Evolutionary conservation across 35 echinoderm and acorn worm species (phyloP).

Genomic region (Chiridota heheva): DNA sequence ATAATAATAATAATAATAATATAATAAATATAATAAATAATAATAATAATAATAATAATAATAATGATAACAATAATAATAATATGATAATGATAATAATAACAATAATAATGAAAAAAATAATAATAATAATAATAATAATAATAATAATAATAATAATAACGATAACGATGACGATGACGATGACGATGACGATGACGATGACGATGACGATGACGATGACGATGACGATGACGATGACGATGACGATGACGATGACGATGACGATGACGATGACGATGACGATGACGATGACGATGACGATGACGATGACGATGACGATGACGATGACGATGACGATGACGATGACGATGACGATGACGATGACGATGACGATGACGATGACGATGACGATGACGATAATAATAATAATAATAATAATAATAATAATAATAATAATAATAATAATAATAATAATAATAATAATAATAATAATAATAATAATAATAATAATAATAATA

Average conservation of each 20-base stretch:
- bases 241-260: neutral
- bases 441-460: no score
- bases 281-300: neutral
- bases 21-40: neutral
- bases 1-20: conserved; percentile 11
- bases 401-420: no score
- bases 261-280: neutral
- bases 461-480: no score
- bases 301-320: neutral
- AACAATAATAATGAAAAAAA: no score
- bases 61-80: neutral
- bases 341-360: neutral
- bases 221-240: neutral
- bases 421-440: no score
- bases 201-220: no score
- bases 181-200: no score
- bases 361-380: neutral
- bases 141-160: no score
- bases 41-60: conserved; percentile 11
- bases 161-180: no score
- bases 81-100: no score
- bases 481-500: no score
- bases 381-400: neutral
- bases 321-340: neutral
- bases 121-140: no score